Percentiles rank a stretch among this genome's conserved stretches.
phyloP scores from a whole-genome alignment of 2,888 invertebrate species.

The Rhagonycha lutea region DNA sequence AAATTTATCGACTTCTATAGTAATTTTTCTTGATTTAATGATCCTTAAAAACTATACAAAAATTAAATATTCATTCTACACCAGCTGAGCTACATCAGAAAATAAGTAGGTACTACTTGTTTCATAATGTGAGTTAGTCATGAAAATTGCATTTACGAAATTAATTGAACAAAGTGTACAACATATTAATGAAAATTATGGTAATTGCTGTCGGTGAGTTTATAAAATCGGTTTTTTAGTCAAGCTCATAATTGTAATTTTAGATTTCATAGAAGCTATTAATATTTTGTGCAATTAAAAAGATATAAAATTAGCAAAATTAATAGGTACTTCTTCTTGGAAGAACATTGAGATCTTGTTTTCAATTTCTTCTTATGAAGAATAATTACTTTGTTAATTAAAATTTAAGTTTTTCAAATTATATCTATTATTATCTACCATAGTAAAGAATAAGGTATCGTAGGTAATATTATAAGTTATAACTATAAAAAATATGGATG shows the following conservation, averaged over 20 bases:
- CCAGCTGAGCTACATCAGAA: not conserved
- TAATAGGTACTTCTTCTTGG: not conserved
- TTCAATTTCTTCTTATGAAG: not conserved
- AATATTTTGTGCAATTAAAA: not conserved
- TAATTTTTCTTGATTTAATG: not conserved
- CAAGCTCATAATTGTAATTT: not conserved
- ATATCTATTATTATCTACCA: not conserved
- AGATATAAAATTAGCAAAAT: constrained; percentile 4
- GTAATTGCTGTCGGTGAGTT: not conserved
- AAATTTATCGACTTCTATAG: not conserved
- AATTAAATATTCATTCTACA: not conserved
- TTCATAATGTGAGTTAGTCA: not conserved
- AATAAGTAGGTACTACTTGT: not conserved
- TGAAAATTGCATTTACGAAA: not conserved
- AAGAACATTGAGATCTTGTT: not conserved
- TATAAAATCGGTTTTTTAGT: not conserved
- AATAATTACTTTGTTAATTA: not conserved
- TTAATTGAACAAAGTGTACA: not conserved
- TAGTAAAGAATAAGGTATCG: no score
- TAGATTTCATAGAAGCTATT: constrained; percentile 1
- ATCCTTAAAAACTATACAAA: not conserved
- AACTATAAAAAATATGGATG: no score
- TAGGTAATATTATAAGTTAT: no score
- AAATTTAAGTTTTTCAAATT: not conserved
- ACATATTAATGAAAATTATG: not conserved